Conservation (phyloP, 2,888 invertebrate species). For the Chrysolina oricalcia region DNA sequence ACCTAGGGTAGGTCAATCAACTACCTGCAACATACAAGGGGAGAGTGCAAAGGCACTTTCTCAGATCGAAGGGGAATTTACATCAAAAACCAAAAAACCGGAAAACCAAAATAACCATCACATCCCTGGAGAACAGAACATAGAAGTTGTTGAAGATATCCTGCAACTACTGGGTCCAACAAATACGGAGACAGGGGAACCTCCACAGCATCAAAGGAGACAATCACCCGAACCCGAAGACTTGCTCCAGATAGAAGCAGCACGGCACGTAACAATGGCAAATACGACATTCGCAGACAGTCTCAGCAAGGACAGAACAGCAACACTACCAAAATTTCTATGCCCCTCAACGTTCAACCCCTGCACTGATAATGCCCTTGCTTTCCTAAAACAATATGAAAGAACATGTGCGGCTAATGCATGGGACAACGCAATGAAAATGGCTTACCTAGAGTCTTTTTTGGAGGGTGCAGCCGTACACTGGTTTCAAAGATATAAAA, state of each 20-base stretch:
- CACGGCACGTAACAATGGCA: neutral
- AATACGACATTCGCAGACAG: slow-evolving; percentile 6
- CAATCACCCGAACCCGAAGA: neutral
- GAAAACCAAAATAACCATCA: too few relatives aligned
- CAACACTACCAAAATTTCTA: neutral
- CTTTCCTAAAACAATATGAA: slow-evolving; percentile 29
- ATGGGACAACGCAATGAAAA: slow-evolving; percentile 34
- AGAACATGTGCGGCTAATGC: slow-evolving; percentile 31
- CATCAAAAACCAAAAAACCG: neutral
- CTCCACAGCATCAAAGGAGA: neutral
- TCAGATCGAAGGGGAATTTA: neutral
- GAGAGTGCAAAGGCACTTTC: slow-evolving; percentile 10
- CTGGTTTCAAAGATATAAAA: slow-evolving; percentile 25
- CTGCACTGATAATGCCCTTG: neutral
- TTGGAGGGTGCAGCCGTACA: slow-evolving; percentile 33
- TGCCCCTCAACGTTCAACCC: slow-evolving; percentile 3
- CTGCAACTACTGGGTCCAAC: neutral
- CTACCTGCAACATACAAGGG: neutral
- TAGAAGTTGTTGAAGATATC: neutral
- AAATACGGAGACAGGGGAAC: neutral
- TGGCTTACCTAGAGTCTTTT: slow-evolving; percentile 30
- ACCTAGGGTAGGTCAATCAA: neutral
- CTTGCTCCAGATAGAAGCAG: neutral
- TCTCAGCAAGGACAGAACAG: neutral
- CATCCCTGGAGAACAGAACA: neutral